phyloP scores from a whole-genome alignment of 2,113 vertebrate genomes.

The Barbus barbus region DNA sequence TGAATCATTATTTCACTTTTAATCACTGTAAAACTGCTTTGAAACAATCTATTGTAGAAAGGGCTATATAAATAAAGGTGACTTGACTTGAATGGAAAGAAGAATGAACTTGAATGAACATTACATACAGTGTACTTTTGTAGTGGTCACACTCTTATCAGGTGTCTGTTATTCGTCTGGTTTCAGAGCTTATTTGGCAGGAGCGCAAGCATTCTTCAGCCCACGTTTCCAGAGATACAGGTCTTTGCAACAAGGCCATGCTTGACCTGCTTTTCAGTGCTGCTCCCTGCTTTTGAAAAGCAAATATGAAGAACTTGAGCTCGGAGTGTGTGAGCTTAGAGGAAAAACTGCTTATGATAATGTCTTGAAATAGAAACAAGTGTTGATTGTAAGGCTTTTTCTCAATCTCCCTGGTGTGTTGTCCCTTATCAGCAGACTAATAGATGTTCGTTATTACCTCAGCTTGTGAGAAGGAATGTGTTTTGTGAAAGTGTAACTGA shows the following conservation, averaged over 20 bases:
- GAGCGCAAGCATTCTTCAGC: background rate
- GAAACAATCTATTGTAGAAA: background rate
- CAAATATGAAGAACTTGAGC: background rate
- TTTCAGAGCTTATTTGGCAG: slow-evolving; percentile 10
- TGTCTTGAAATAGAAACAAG: slow-evolving; percentile 23
- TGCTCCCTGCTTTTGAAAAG: slow-evolving; percentile 17
- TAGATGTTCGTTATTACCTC: slow-evolving; percentile 53
- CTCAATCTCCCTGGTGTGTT: slow-evolving; percentile 58
- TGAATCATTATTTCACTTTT: background rate
- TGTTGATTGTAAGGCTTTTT: slow-evolving; percentile 50
- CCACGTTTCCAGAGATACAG: background rate
- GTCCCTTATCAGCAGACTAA: slow-evolving; percentile 52
- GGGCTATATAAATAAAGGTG: background rate
- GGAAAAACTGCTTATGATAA: background rate
- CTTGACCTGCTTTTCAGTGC: slow-evolving; percentile 17
- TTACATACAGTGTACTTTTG: background rate
- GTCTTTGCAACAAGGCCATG: slow-evolving; percentile 7
- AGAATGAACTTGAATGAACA: background rate
- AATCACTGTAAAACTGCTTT: too few relatives aligned
- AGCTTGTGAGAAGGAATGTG: slow-evolving; percentile 64
- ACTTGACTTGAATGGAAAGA: background rate
- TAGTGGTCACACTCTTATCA: slow-evolving; percentile 14
- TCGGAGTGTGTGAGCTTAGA: background rate
- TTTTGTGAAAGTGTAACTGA: slow-evolving; percentile 64
- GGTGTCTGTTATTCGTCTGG: slow-evolving; percentile 15